A percentile compares a stretch with the other conserved stretches of the same genome.
phyloP scores from a whole-genome alignment of 2,113 vertebrate species.

The Mus musculus region GRCm39 chr16:52095001-52095500 shows the following conservation, averaged over 20 bases:
- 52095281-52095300: not conserved
- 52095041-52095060: not conserved
- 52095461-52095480: not conserved
- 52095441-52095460: not conserved
- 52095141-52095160: not conserved
- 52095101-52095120: conserved; percentile 27
- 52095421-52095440: not conserved
- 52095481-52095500: not conserved
- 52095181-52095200: not conserved
- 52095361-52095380: not conserved
- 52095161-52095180: not conserved
- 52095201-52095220: conserved; percentile 19
- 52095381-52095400: not conserved
- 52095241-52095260: conserved; percentile 21
- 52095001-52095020: not conserved
- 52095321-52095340: not conserved
- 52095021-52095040: not conserved
- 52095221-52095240: not conserved
- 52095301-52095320: not conserved
- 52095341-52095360: not conserved
- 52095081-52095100: conserved; percentile 22
- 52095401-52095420: not conserved
- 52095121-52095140: not conserved
- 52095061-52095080: not conserved
- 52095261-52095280: not conserved